Conservation (phyloP, 2,113 vertebrate genomes). For the Motacilla tschutschensis region DNA sequence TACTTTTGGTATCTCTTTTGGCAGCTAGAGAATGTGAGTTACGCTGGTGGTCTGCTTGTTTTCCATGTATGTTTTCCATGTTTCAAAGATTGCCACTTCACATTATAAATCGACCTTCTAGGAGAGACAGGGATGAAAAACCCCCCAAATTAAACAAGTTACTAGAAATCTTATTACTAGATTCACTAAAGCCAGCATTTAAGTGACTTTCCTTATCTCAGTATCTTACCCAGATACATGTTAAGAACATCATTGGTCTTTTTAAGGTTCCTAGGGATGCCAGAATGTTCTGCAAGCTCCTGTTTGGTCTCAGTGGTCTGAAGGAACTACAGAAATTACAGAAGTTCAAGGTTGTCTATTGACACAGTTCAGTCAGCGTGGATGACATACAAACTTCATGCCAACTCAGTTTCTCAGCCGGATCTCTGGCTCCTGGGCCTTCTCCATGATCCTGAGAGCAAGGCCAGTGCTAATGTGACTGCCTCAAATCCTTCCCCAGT, state of each 20-base stretch:
- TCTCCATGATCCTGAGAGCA: background rate
- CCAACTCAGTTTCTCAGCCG: background rate
- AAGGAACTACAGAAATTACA: background rate
- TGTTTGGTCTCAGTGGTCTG: background rate
- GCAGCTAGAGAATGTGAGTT: background rate
- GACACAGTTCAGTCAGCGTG: background rate
- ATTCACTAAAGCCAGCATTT: background rate
- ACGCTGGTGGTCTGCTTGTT: background rate
- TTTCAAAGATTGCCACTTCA: background rate
- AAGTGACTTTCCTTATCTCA: background rate
- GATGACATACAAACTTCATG: background rate
- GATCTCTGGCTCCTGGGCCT: background rate
- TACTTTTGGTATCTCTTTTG: background rate
- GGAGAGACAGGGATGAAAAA: background rate
- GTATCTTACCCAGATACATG: background rate
- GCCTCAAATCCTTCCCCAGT: background rate
- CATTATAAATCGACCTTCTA: background rate
- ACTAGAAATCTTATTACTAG: background rate
- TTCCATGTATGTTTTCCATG: background rate
- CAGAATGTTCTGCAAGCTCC: background rate
- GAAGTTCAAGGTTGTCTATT: background rate
- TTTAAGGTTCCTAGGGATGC: background rate
- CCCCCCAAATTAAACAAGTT: accelerated
- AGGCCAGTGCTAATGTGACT: background rate
- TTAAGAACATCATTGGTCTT: background rate